Base-by-base conservation (phyloP, 2,113 vertebrate genomes). In the Silurus meridionalis region DNA sequence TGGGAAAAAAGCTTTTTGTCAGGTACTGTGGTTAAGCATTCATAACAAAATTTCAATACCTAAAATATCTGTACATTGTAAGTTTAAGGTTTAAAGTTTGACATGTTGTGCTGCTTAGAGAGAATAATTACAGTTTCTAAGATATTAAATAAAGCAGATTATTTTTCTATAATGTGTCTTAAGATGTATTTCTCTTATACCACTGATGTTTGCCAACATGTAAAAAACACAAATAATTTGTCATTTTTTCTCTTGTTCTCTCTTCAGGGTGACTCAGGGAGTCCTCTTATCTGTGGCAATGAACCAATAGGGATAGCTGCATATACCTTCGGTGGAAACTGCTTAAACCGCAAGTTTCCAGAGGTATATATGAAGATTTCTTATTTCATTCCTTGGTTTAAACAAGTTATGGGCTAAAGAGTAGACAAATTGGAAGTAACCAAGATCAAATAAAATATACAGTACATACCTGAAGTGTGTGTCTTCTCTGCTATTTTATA, bases 211-310 rank as follows among this genome's bases (percentile, higher is more conserved):
- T 69, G 67, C 14, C 6, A 17, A 69, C 13, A 69, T 66, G 9
- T 66, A 66, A 66, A 53, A 21, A 55, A 8, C 74, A 53, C 5
- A 55, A 78, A 79, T 25, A 8, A 14, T 53, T 28, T 28, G 8
- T 46, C 1, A 21, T 57, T 63, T 57, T 61, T 23, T 80, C 15
- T 17, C 13, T 81, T 57, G 64, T 37, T 87, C 17, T 81, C 25
- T 82, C 63, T 80, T 3, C 74, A 91, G 90, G 88, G 88, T 63
- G 90, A 91, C 78, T 89, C 88, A 64, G 90, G 90, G 8, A 85
- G 88, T 83, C 90, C 90, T 55, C 80, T 89, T 3, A 5, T 91
- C 17, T 91, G 90, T 81, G 21, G 87, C 0, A 72, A 74, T 15
- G 11, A 48, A 78, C 19, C 77, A 85, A 19, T 77, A 28, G 90